These are phyloP conservation scores for Oceanites oceanicus DNA, from an alignment of 2,113 vertebrate genomes.

Conservation along the genomic window DNA sequence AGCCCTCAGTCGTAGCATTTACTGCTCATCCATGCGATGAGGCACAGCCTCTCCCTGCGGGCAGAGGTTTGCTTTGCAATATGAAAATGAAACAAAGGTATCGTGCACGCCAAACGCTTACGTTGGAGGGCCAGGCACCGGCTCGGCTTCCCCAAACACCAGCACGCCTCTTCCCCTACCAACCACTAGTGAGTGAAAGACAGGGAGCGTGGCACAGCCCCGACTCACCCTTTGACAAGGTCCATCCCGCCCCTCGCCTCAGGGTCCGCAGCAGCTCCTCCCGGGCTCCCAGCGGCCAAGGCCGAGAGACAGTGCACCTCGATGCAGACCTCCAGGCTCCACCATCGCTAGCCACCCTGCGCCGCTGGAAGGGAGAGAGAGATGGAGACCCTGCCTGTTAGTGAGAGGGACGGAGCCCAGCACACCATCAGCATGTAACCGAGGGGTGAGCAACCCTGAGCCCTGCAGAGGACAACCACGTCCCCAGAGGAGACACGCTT, in stretches of 20 bases:
- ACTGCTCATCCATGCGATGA: fast-evolving
- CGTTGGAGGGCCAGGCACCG: fast-evolving
- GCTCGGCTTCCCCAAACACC: neutral
- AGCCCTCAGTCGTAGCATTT: neutral
- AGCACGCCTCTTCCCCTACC: neutral
- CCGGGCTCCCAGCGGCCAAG: fast-evolving
- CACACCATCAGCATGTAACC: fast-evolving
- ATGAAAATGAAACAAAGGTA: fast-evolving
- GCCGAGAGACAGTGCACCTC: fast-evolving
- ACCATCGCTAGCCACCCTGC: neutral
- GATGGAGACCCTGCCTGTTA: neutral
- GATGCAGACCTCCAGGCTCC: neutral
- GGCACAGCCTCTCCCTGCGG: neutral
- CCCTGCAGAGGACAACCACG: neutral
- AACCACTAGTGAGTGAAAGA: fast-evolving
- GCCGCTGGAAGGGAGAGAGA: neutral
- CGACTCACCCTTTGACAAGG: neutral
- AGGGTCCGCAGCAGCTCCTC: neutral
- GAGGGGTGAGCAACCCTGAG: neutral
- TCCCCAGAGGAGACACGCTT: neutral
- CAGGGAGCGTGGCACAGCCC: neutral
- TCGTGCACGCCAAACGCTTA: fast-evolving
- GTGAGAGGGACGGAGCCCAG: fast-evolving
- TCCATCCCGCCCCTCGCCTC: neutral
- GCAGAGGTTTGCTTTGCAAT: neutral